Conservation (phyloP, 2,113 vertebrate species). For the Gopherus flavomarginatus region DNA sequence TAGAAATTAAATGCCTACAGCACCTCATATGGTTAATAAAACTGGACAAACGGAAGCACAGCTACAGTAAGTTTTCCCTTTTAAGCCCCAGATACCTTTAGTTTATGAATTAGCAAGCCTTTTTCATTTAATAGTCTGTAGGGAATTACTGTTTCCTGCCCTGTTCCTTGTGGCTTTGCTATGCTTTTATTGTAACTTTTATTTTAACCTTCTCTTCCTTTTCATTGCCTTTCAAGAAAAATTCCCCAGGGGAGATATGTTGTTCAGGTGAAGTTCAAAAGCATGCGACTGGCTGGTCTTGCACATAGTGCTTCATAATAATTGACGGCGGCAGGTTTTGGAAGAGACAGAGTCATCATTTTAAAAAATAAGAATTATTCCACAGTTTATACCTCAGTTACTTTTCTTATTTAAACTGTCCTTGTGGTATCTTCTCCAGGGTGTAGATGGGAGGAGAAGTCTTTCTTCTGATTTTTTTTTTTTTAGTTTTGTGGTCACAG, state of each 20-base stretch:
- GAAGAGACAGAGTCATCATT: neutral
- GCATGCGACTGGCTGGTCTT: neutral
- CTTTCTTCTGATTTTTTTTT: neutral
- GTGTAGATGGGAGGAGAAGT: too few species aligned
- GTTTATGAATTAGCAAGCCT: conserved; percentile 72
- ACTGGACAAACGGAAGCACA: conserved; percentile 36
- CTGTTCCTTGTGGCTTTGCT: conserved; percentile 20
- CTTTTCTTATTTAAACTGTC: neutral
- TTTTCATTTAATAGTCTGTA: conserved; percentile 46
- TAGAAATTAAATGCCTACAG: conserved; percentile 49
- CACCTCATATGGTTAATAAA: conserved; percentile 60
- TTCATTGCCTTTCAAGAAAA: conserved; percentile 43
- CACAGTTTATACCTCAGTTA: neutral
- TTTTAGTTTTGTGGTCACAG: neutral
- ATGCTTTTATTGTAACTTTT: conserved; percentile 44
- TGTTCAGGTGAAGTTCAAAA: conserved; percentile 37
- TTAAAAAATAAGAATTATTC: conserved; percentile 26
- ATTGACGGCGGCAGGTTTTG: neutral
- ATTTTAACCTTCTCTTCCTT: conserved; percentile 53
- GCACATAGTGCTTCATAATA: neutral
- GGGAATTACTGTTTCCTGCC: conserved; percentile 44
- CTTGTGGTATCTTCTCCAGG: neutral
- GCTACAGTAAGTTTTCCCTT: conserved; percentile 44
- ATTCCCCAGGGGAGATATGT: neutral
- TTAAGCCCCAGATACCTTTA: conserved; percentile 44